These are phyloP conservation scores for Hassar affinis DNA, from an alignment of 2,113 vertebrate species.

Conservation along the genomic window DNA sequence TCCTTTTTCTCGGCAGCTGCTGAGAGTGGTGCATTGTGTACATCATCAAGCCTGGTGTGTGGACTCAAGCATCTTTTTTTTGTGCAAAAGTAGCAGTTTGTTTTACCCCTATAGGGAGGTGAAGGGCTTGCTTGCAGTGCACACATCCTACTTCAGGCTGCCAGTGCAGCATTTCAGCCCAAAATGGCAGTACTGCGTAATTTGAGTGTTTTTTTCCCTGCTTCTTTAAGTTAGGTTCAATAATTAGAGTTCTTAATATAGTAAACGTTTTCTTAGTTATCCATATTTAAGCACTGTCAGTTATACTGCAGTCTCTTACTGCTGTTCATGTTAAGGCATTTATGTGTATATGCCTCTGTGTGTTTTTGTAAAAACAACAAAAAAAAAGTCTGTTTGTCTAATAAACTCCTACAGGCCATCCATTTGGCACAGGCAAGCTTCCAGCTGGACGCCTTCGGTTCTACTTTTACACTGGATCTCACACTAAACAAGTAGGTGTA, in stretches of 20 bases:
- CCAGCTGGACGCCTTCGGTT: slow-evolving; percentile 92
- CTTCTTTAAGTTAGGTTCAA: slow-evolving; percentile 3
- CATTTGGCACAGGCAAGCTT: slow-evolving; percentile 95
- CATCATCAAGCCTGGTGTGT: slow-evolving; percentile 32
- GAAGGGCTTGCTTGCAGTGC: slow-evolving; percentile 38
- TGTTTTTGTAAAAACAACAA: neutral
- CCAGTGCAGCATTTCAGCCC: slow-evolving; percentile 43
- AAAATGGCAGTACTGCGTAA: slow-evolving; percentile 42
- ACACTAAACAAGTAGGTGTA: slow-evolving; percentile 91
- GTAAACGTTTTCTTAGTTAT: neutral
- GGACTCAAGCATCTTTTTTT: slow-evolving; percentile 41
- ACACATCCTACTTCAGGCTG: slow-evolving; percentile 34
- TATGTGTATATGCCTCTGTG: neutral
- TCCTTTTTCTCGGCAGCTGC: slow-evolving; percentile 40
- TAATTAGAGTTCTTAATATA: neutral
- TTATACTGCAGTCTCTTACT: neutral
- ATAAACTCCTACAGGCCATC: slow-evolving; percentile 73
- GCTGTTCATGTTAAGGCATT: neutral
- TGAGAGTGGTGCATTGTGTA: slow-evolving; percentile 53
- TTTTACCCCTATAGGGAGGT: slow-evolving; percentile 32
- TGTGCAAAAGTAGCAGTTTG: slow-evolving; percentile 52
- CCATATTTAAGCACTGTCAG: neutral
- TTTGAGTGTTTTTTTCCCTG: slow-evolving; percentile 9
- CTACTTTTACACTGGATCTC: slow-evolving; percentile 92
- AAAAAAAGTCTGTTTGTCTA: slow-evolving; percentile 26